Evolutionary conservation across 2,888 invertebrate genomes (phyloP).

Genomic region (Lomographa bimaculata): DNA sequence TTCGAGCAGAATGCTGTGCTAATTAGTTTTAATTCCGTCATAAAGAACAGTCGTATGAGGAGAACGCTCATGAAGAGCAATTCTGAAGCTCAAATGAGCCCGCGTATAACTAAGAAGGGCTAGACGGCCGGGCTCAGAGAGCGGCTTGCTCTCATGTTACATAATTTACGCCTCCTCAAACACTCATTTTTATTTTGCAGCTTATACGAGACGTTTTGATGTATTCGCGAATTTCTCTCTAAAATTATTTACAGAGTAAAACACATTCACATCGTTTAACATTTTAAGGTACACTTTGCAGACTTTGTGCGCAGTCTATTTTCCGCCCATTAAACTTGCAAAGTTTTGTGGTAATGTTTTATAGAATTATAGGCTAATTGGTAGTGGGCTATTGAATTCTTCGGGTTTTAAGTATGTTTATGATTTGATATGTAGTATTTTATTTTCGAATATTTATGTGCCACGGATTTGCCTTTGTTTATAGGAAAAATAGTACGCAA

Average conservation of each 20-base stretch:
- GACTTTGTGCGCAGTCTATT: conserved; percentile 24
- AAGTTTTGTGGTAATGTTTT: conserved; percentile 19
- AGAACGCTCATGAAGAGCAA: conserved; percentile 42
- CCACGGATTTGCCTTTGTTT: no score
- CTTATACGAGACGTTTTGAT: conserved; percentile 47
- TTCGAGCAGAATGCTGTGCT: conserved; percentile 22
- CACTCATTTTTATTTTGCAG: conserved; percentile 54
- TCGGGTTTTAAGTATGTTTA: no score
- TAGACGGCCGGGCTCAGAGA: conserved; percentile 32
- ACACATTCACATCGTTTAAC: conserved; percentile 23
- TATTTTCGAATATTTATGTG: no score
- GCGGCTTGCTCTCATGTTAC: conserved; percentile 40
- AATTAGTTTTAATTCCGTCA: conserved; percentile 37
- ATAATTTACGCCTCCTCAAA: conserved; percentile 54
- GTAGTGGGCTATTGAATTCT: no score
- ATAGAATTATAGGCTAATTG: no score
- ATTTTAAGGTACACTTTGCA: conserved; percentile 19
- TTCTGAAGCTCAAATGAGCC: conserved; percentile 46
- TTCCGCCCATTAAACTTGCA: conserved; percentile 25
- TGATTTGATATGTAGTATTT: no score
- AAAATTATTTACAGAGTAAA: conserved; percentile 42
- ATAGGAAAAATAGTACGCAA: no score
- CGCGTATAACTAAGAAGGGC: conserved; percentile 35
- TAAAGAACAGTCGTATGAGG: conserved; percentile 42
- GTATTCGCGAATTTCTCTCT: conserved; percentile 45